These are phyloP conservation scores for Paradisaea rubra DNA, from an alignment of 2,113 vertebrate species.

Conservation along the genomic window DNA sequence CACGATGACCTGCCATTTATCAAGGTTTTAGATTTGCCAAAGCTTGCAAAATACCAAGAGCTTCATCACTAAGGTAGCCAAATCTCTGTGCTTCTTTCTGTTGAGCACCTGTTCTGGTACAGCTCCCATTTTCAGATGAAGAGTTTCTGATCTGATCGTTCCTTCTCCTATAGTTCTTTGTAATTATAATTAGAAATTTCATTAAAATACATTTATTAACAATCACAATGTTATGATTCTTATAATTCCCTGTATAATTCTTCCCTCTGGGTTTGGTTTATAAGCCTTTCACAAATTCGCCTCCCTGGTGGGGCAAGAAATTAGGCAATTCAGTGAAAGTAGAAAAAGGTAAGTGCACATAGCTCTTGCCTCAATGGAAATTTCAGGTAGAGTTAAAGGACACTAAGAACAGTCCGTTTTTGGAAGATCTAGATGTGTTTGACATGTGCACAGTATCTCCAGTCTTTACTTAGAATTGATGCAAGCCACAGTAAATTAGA, in stretches of 20 bases:
- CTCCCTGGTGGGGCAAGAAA: neutral
- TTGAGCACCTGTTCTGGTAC: neutral
- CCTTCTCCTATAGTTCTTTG: neutral
- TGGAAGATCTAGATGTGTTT: neutral
- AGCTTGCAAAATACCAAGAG: neutral
- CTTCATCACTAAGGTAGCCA: neutral
- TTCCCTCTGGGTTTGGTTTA: neutral
- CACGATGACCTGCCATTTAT: neutral
- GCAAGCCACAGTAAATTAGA: neutral
- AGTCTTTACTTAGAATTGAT: constrained; percentile 9
- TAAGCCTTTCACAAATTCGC: neutral
- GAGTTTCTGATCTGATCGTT: neutral
- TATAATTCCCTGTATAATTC: neutral
- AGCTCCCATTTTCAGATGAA: neutral
- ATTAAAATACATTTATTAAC: neutral
- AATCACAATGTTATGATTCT: neutral
- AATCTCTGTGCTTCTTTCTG: neutral
- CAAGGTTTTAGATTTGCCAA: neutral
- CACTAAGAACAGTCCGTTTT: neutral
- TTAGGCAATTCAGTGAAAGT: neutral
- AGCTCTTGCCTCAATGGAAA: neutral
- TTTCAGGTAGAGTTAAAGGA: neutral
- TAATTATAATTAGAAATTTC: neutral
- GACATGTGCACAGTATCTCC: neutral
- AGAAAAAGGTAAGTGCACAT: neutral